Base-by-base conservation (phyloP, 2,888 invertebrate species). In the Tenodera sinensis region DNA sequence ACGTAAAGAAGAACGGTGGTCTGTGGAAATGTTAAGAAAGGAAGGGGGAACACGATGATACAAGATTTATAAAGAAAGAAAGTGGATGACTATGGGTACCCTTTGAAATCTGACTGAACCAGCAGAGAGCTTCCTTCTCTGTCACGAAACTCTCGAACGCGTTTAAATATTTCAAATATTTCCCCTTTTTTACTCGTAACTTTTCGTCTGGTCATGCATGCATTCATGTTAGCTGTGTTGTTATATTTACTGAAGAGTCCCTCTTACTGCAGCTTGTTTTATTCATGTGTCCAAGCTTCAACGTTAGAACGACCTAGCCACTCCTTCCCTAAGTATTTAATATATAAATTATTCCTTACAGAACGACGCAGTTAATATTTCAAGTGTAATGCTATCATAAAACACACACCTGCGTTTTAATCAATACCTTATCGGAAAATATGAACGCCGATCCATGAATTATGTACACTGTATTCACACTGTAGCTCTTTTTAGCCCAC, bases 131-230 rank as follows among this genome's bases (percentile, higher is more conserved):
- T 71, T 86, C 42, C 85, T 89, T 83, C 88, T 84, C 84, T 87
- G 89, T 89, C 89, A 89, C 89, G 89, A 89, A 89, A 71, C 54
- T 71, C 89, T 87, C 87, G 89, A 84, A 88, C 84, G 88, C 89
- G 82, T 87, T 84, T 89, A 87, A 89, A 89, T 89, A 89, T 89
- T 89, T 89, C 83, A 89, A 34, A 81, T 83, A 87, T 87, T 87
- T 71, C 54, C 54, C 54, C 54, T 71, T 71, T 89, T 89, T 89
- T 84, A 42, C 89, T 86, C 83, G 84, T 89, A 89, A 87, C 89
- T 89, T 89, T 89, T 87, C 85, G 89, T 89, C 85, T 85, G 85
- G 71, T 85, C 83, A 89, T 89, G 89, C 89, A 89, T 89, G 89
- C 89, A 89, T 89, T 89, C 89, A 89, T 89, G 85, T 34, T 83